Evolutionary conservation across 2,113 vertebrate species (phyloP), one percentile per base, ranked within the genome.

Genomic region (Hippocampus comes): DNA sequence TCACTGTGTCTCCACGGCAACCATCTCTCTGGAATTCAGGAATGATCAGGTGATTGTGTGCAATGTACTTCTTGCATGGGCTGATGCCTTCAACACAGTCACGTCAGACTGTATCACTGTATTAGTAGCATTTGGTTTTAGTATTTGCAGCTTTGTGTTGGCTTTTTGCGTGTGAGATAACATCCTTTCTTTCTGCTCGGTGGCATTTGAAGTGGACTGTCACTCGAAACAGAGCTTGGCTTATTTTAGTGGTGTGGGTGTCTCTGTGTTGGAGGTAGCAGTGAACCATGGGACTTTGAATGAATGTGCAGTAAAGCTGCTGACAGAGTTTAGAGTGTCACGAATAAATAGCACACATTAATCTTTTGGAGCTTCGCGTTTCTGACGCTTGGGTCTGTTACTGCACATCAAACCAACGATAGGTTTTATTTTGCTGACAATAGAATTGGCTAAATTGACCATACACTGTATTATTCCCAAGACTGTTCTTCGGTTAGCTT

Each of bases 261-360:
- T 9, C 11, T 55, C 18, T 34, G 64, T n/a, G 66, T n/a, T n/a
- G 42, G 48, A 27, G 65, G 7, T 42, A n/a, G 25, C 11, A 27
- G 68, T 67, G 48, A 72, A 78, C 61, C 70, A 38, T 67, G 66
- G 48, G 48, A 70, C 79, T 21, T 14, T 53, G 79, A 78, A 82
- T 86, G 48, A 72, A 86, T 86, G 75, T 60, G 51, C n/a, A 60
- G 64, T 61, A n/a, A 38, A 60, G 30, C 27, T 71, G 78, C 80
- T 86, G 86, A 89, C 81, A 90, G 78, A 75, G 81, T 84, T 85
- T 82, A 84, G 70, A 48, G 72, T 83, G 74, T 74, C 79, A 23
- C 56, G 20, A 80, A 78, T 86, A 83, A 83, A 82, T 73, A 74
- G 71, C 74, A 69, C 60, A 73, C 55, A 67, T 63, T 14, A 25